Evolutionary conservation across 2,113 vertebrate species (phyloP), one percentile per base, ranked within the genome.

Genomic region (Struthidea cinerea): DNA sequence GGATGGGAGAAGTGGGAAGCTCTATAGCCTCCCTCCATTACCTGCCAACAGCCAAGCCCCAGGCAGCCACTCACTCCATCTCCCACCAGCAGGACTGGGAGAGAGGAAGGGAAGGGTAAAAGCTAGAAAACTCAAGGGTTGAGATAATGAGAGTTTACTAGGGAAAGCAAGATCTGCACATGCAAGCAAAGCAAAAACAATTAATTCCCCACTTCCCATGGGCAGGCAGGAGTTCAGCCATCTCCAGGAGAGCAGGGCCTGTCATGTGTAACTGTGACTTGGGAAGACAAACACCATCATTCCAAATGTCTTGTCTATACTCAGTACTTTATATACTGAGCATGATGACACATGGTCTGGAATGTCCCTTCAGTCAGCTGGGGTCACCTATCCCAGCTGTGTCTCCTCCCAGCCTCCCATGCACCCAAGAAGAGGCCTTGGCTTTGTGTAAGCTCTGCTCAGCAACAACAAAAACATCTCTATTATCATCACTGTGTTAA

Each of bases 61-160:
- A 39, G 16, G 10, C 17, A 75, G 24, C 30, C 24, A 10, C 0
- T 1, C 1, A 2, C 28, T 67, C 13, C 13, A 11, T 30, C 11
- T 21, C 11, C 12, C 12, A 44, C 16, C 30, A 15, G 13, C 4
- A 20, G 46, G 39, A 75, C 21, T 28, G 14, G 16, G 9, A 7
- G 39, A 68, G n/a, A 39, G 23, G 21, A 68, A 15, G 2, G 9
- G 11, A n/a, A 60, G 14, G n/a, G 24, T 32, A 47, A 61, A 75
- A 68, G 39, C 24, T 47, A 21, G 13, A 30, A 60, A 68, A 53
- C 16, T 4, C 6, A 7, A 26, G 13, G 13, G 20, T 13, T 4
- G 4, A 46, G 33, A 12, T 39, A 33, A 42, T 56, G 32, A 13
- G 1, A 24, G 20, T 39, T 75, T 82, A 27, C 39, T 6, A 67